Percentiles rank a stretch among this genome's conserved stretches.
These are phyloP conservation scores for Ophiothrix spiculata DNA, from an alignment of 35 echinoderm and acorn worm species.

Conservation along the genomic window DNA sequence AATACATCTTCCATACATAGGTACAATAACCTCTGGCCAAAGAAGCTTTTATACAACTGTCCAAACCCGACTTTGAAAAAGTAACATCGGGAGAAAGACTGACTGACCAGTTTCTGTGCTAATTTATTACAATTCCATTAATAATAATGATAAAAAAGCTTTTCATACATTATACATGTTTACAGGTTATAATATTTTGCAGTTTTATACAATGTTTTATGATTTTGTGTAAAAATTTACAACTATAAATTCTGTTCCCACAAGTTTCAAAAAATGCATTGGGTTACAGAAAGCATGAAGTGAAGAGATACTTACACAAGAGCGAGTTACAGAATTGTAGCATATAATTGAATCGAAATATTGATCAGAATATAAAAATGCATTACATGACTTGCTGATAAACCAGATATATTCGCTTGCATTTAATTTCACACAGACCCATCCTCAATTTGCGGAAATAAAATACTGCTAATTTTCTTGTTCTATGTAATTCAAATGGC, in stretches of 20 bases:
- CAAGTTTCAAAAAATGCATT: background rate
- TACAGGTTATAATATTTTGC: background rate
- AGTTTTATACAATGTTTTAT: background rate
- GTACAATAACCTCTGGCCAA: slow-evolving; percentile 5
- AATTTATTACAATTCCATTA: slow-evolving; percentile 12
- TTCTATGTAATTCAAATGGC: too few relatives aligned
- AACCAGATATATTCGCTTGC: too few relatives aligned
- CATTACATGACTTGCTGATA: too few relatives aligned
- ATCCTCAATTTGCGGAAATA: too few relatives aligned
- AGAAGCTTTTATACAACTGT: background rate
- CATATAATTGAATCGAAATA: too few relatives aligned
- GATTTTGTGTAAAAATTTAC: background rate
- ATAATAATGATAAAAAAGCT: slow-evolving; percentile 7
- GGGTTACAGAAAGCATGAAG: background rate
- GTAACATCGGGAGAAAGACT: background rate
- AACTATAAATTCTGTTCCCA: background rate
- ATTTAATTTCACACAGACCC: too few relatives aligned
- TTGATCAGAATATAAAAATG: too few relatives aligned
- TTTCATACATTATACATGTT: slow-evolving; percentile 13
- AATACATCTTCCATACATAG: slow-evolving; percentile 16
- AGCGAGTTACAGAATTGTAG: too few relatives aligned
- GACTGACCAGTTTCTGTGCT: slow-evolving; percentile 2
- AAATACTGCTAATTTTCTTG: too few relatives aligned
- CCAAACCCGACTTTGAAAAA: background rate
- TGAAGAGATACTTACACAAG: too few relatives aligned